Percentiles rank a stretch among this genome's conserved stretches.
Conservation (phyloP, 2,113 vertebrate genomes). For the Choloepus hoffmanni region DNA sequence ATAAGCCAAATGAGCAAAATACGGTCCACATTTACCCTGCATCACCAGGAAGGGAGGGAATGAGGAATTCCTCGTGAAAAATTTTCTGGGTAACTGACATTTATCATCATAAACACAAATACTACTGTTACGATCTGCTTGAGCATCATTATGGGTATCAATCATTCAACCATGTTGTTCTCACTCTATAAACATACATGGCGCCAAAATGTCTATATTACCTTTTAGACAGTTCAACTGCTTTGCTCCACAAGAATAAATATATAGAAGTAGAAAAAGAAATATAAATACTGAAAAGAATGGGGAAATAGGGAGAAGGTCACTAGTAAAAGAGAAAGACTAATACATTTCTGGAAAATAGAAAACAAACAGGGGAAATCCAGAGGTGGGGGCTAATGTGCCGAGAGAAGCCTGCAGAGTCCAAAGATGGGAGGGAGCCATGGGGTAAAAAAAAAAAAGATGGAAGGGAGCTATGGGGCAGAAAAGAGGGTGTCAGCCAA, state of each 20-base stretch:
- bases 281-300: neutral
- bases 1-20: neutral
- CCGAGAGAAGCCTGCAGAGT: neutral
- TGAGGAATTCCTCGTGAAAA: neutral
- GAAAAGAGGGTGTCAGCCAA: neutral
- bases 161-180: neutral
- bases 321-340: neutral
- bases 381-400: neutral
- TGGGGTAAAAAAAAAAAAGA: neutral
- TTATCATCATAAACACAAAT: neutral
- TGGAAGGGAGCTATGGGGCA: rapidly evolving
- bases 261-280: neutral
- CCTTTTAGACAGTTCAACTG: neutral
- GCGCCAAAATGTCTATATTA: neutral
- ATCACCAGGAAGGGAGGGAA: neutral
- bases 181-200: neutral
- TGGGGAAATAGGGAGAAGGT: neutral
- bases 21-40: neutral
- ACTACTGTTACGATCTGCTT: neutral
- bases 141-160: neutral
- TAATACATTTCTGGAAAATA: neutral
- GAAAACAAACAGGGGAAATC: neutral
- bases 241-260: neutral
- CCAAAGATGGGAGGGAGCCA: neutral
- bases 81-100: neutral